Base-by-base conservation (phyloP, 1,140 invertebrate genomes). In the Ctenoplectra terminalis region DNA sequence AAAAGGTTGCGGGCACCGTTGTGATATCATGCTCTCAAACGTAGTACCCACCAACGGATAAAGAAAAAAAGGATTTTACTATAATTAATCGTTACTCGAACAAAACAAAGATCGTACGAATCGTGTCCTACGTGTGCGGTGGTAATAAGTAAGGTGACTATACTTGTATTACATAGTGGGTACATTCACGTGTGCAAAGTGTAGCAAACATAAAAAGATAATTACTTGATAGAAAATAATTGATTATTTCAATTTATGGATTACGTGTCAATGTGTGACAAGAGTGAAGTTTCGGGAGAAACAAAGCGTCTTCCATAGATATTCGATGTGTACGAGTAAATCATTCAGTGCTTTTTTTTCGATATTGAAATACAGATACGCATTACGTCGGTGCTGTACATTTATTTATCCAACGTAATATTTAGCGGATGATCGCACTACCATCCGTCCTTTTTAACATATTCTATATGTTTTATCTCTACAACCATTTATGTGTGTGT, bases 401-500 rank as follows among this genome's bases (percentile, higher is more conserved):
- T 77, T 64, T 70, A 63, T 77, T 77, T 82, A 58, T 70, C 46
- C 79, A 66, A 70, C 64, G 66, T 74, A 73, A 72, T 73, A 50
- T 63, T 56, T 66, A 64, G 75, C 74, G 61, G 61, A 81, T 72
- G 82, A 70, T 74, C 71, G 85, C 81, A 79, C 81, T 58, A 72
- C 66, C 81, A 87, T 87, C 85, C 85, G 85, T 87, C 85, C 85
- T 86, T 26, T 71, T 77, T 78, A 74, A 69, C 74, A 69, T 86
- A 82, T 34, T 85, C 61, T 63, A 82, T 64, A 52, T 60, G 40
- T 71, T 71, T n/a, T 34, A 26, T 26, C 48, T 69, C 40, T 48
- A 67, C 66, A 29, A 48, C 8, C 26, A 37, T 63, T 63, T 43
- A 40, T 64, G 13, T 64, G 61, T 26, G 61, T 15, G 61, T 23